Conservation (phyloP, 2,888 invertebrate species). For the Alviniconcha strummeri region DNA sequence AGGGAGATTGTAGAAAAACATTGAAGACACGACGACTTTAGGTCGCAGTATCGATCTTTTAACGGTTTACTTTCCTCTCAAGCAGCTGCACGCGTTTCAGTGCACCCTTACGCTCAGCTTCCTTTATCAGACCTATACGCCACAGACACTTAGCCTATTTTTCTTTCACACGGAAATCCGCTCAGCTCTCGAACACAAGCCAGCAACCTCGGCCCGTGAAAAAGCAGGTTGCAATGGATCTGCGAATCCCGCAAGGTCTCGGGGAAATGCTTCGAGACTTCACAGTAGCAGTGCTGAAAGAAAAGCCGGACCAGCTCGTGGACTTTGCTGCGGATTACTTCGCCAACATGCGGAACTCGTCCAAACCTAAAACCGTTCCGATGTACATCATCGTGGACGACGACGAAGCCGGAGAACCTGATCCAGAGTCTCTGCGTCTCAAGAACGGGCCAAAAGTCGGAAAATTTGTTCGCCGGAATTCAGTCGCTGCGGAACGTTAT, state of each 20-base stretch:
- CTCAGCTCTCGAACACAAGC: no score
- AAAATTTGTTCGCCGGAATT: conserved; percentile 65
- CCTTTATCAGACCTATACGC: no score
- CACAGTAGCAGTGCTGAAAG: conserved; percentile 70
- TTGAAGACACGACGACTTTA: no score
- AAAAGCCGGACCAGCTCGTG: conserved; percentile 66
- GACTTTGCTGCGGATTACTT: conserved; percentile 72
- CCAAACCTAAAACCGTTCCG: conserved; percentile 59
- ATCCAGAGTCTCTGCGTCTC: conserved; percentile 63
- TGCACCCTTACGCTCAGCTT: no score
- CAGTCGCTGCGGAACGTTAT: conserved; percentile 70
- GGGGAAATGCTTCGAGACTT: conserved; percentile 71
- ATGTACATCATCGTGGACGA: conserved; percentile 73
- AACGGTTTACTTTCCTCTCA: no score
- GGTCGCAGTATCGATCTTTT: no score
- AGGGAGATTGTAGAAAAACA: no score
- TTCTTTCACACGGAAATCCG: no score
- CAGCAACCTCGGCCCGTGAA: no score
- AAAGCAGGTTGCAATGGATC: conserved; percentile 53
- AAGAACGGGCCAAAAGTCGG: conserved; percentile 46
- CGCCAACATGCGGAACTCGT: conserved; percentile 54
- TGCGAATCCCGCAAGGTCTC: conserved; percentile 71
- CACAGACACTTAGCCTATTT: no score
- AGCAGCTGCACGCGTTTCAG: no score
- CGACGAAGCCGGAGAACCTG: conserved; percentile 69